Evolutionary conservation across 2,888 invertebrate genomes (phyloP), one percentile per base, ranked within the genome.

Genomic region (Agapostemon virescens): DNA sequence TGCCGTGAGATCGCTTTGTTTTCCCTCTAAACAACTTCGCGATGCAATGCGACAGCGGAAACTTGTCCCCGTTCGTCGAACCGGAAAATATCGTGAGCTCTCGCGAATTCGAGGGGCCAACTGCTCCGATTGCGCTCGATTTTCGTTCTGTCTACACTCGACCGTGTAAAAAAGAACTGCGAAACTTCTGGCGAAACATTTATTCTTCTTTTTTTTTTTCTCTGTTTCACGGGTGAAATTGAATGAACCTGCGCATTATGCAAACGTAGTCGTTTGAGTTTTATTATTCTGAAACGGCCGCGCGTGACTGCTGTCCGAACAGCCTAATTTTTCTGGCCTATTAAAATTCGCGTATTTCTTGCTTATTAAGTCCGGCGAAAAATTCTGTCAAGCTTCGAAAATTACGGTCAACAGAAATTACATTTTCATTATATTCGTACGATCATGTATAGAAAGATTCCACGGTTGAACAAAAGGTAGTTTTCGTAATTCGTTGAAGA

Each of bases 1-100:
- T 86, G 74, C 84, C 79, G 74, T 69, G 68, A 84, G 86, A 90
- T 87, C 84, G 78, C 86, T 84, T 77, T 83, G 86, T 87, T 88
- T 85, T 79, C 77, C 72, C 55, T 83, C 72, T 67, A 81, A 83
- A 85, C 81, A 86, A 66, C 70, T 74, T 83, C 49, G n/a, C 58
- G 82, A 74, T 63, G 72, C 73, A 52, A 49, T 40, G 63, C 52
- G 67, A 74, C 61, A 17, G 23, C 36, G 30, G 9, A 20, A 23
- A 42, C 40, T 69, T 40, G 23, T 38, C 36, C 11, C 49, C 17
- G 58, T n/a, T 66, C 63, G 55, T 42, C 71, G 68, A 63, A 26
- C 20, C 23, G 58, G n/a, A 63, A 79, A 79, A 73, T 77, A 68
- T 77, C 26, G 17, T 11, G 49, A 49, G 36, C 36, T n/a, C 5